Base-by-base conservation (phyloP, 2,888 invertebrate genomes). In the Volucella inflata region DNA sequence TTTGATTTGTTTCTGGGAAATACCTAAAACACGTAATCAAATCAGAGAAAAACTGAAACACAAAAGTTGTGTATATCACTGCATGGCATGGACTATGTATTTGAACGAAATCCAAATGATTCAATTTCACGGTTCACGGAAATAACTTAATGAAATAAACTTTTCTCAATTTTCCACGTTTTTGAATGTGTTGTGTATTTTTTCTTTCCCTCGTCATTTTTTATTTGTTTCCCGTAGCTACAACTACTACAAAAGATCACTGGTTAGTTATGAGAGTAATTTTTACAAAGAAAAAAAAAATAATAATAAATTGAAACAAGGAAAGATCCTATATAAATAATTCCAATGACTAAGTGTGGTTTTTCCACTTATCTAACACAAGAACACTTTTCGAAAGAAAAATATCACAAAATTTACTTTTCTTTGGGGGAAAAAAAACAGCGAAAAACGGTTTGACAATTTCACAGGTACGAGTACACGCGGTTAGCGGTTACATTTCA, bases 111-210 rank as follows among this genome's bases (percentile, higher is more conserved):
- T 74, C 70, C 65, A 67, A 75, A 80, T 84, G 84, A 84, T 84
- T 84, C 75, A 84, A 80, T 84, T 84, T 84, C 80, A 75, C 84
- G 80, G 80, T 80, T 84, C 84, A 84, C 84, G 79, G 84, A 84
- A 84, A 84, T 84, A 84, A 84, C 84, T 84, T 74, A 68, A 79
- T 83, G 83, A 84, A 84, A 84, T 75, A 84, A 83, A 83, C 79
- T 82, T 82, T 84, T 80, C 75, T 74, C 30, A 30, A 30, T 30
- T 79, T 70, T 60, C 59, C 51, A 59, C 70, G 65, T 80, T 30
- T 30, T 30, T 55, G 40, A 75, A 57, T 48, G 64, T 62, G 16
- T 74, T 78, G 68, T 78, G 78, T 83, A 72, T 77, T 60, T 77
- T 82, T 83, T 83, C 78, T 78, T 78, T 83, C 74, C 78, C 75